Evolutionary conservation across 1,140 invertebrate genomes (phyloP).

Genomic region (Drosophila mauritiana): DNA sequence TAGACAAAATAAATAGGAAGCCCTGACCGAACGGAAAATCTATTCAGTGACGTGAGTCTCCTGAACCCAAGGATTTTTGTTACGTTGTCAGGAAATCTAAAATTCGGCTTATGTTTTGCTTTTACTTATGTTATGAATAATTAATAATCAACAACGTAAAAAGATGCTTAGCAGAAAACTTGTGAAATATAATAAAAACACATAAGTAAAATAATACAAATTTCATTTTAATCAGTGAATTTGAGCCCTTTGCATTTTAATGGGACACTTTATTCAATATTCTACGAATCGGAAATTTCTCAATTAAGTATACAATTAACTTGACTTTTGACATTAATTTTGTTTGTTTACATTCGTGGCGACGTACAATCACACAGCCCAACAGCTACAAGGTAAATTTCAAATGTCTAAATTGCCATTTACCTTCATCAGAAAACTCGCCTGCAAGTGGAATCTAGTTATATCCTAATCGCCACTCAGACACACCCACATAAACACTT

Average conservation of each 20-base stretch:
- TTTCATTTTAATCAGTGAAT: too few relatives aligned
- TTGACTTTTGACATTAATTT: constrained; percentile 30
- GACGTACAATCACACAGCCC: constrained; percentile 25
- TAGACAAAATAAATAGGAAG: constrained; percentile 53
- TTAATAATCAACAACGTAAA: too few relatives aligned
- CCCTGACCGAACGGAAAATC: not conserved
- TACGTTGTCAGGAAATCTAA: too few relatives aligned
- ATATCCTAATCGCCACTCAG: constrained; percentile 75
- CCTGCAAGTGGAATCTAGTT: constrained; percentile 75
- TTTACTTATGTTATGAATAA: too few relatives aligned
- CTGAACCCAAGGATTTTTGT: too few relatives aligned
- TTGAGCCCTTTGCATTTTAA: not conserved
- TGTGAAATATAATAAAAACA: too few relatives aligned
- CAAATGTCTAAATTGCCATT: constrained; percentile 55
- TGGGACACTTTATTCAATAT: not conserved
- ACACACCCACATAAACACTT: constrained; percentile 49
- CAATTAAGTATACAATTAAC: constrained; percentile 11
- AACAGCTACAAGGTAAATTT: constrained; percentile 22
- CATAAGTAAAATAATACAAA: too few relatives aligned
- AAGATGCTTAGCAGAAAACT: too few relatives aligned
- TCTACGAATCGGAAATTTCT: not conserved
- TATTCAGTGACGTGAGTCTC: not conserved
- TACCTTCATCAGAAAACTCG: constrained; percentile 77
- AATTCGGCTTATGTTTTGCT: too few relatives aligned
- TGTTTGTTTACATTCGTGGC: constrained; percentile 13